Evolutionary conservation across 2,113 vertebrate genomes (phyloP).

Genomic region (Carollia perspicillata): DNA sequence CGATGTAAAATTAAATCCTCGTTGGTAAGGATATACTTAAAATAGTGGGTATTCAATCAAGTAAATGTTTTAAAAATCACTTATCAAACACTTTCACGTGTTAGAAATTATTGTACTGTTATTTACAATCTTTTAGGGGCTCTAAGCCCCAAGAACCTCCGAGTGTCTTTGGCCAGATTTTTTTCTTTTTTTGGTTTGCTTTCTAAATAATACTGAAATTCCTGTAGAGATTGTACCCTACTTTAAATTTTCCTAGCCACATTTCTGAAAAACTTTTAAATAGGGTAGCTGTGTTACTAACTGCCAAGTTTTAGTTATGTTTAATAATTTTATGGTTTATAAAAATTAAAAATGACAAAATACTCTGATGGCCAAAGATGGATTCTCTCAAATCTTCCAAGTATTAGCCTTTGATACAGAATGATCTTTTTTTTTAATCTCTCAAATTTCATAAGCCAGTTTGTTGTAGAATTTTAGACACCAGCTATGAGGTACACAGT

Average conservation of each 20-base stretch:
- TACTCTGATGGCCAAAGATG: background rate
- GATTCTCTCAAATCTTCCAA: background rate
- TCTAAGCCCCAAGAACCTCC: background rate
- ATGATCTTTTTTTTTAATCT: background rate
- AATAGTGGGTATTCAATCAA: too few relatives aligned
- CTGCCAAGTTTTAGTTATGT: slow-evolving; percentile 42
- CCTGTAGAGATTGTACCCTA: background rate
- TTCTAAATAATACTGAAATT: background rate
- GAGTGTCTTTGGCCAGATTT: background rate
- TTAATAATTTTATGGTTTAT: slow-evolving; percentile 46
- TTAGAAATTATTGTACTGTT: background rate
- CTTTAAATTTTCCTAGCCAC: background rate
- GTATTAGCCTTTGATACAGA: background rate
- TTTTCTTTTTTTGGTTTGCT: background rate
- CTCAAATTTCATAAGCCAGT: background rate
- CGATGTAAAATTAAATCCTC: background rate
- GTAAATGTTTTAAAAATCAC: too few relatives aligned
- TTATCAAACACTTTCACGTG: background rate
- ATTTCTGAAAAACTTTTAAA: slow-evolving; percentile 30
- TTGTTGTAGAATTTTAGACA: slow-evolving; percentile 28
- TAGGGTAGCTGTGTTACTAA: background rate
- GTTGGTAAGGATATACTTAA: background rate
- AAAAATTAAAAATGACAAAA: slow-evolving; percentile 43
- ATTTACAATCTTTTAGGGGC: background rate
- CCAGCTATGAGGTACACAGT: background rate